These are phyloP conservation scores for Palythoa grandis DNA, from an alignment of 92 coral and sea anemone genomes.

Conservation along the genomic window DNA sequence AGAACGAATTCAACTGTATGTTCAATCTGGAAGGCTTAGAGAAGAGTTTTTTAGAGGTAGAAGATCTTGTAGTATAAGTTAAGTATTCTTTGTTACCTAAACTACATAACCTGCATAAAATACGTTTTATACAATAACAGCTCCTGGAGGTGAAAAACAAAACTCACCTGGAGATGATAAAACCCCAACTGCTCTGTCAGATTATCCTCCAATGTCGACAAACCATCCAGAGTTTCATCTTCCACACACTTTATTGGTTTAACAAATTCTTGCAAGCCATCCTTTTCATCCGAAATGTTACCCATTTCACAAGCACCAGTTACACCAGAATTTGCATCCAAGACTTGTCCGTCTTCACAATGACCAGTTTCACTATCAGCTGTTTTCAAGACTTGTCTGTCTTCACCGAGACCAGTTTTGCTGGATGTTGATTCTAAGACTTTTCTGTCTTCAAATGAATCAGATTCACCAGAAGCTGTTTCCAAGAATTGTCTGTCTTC, in stretches of 20 bases:
- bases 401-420: background rate
- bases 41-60: no score
- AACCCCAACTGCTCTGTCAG: background rate
- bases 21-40: no score
- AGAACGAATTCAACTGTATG: no score
- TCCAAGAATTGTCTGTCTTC: background rate
- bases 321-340: background rate
- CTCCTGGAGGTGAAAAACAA: background rate
- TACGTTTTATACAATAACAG: background rate
- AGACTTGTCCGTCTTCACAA: background rate
- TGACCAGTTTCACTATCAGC: background rate
- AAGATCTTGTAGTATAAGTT: no score
- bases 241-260: slow-evolving; percentile 1
- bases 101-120: no score
- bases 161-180: slow-evolving; percentile 15
- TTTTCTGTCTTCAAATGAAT: background rate
- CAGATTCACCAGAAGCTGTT: background rate
- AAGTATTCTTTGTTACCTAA: no score
- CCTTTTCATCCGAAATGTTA: background rate
- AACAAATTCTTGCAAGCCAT: background rate
- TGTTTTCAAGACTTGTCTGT: background rate
- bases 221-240: slow-evolving; percentile 21
- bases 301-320: background rate
- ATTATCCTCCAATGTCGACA: slow-evolving; percentile 9
- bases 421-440: background rate